phyloP scores from a whole-genome alignment of 1,140 invertebrate species.

The Phenacoccus solenopsis region DNA sequence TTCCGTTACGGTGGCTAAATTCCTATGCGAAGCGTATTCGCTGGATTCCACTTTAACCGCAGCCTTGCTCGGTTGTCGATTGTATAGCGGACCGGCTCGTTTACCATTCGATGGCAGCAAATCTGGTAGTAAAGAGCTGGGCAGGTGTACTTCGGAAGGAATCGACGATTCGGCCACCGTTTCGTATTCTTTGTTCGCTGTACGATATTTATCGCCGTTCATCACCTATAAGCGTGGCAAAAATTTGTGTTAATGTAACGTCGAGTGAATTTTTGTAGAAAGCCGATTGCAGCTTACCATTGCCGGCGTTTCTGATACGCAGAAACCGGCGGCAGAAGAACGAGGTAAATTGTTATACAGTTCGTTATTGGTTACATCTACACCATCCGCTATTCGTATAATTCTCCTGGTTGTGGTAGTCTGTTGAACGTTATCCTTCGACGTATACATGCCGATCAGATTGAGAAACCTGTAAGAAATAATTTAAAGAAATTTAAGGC shows the following conservation, averaged over 20 bases:
- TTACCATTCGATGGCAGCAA: background rate
- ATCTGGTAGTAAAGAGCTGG: background rate
- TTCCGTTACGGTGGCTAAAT: background rate
- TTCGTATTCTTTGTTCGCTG: background rate
- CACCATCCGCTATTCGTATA: background rate
- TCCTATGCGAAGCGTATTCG: background rate
- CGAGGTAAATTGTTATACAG: background rate
- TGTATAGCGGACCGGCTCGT: background rate
- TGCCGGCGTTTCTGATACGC: background rate
- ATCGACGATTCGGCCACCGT: background rate
- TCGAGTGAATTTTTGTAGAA: too few relatives aligned
- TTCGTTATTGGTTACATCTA: background rate
- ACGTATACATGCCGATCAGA: background rate
- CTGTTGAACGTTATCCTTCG: background rate
- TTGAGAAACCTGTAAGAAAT: background rate
- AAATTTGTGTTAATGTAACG: background rate
- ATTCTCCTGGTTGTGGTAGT: background rate
- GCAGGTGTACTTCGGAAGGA: background rate
- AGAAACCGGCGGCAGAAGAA: background rate
- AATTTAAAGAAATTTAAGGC: too few relatives aligned
- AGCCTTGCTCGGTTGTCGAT: background rate
- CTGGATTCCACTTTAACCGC: background rate
- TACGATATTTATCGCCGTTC: background rate
- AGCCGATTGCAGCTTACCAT: background rate
- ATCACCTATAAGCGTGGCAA: background rate